Base-by-base conservation (phyloP, 1,140 invertebrate species). In the Chlorops oryzae region DNA sequence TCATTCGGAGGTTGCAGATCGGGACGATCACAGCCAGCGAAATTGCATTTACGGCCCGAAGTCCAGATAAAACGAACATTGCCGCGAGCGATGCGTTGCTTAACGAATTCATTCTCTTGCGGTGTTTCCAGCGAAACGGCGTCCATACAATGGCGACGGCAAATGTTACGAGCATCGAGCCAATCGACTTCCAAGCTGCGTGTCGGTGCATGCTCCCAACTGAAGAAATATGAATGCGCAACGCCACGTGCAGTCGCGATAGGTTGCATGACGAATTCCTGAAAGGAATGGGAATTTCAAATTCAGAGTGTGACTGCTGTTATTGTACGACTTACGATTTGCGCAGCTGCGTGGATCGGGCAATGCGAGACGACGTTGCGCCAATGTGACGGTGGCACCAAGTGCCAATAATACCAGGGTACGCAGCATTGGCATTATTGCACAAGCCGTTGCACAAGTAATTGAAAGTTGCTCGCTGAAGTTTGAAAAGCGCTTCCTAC, bases 81-180 rank as follows among this genome's bases (percentile, higher is more conserved):
- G 17, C 82, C 81, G 62, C 87, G 77, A 4, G 83, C 79, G 51
- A 93, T 80, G 64, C 87, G 82, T 67, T 91, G 87, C 73, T 92
- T 92, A 55, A 92, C 78, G 67, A 92, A 92, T 72, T 92, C 88
- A 70, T 92, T 92, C 73, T 92, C 90, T 72, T 84, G 88, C 20
- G 88, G 87, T 12, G 89, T 92, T 76, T 93, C 90, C 23, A 93
- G 73, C 9, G 87, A 90, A 9, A 94, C 90, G 56, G 90, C 88
- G 73, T 93, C 90, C 89, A 92, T 92, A 69, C 90, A 94, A 67
- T 94, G 90, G 62, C 90, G 79, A 57, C 90, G 81, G 75, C 90
- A 93, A 60, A 93, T 92, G 73, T 94, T 94, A 53, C 90, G 80
- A 1, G 89, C 85, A 62, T 92, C 90, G 15, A 93, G 73, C 90